phyloP scores from a whole-genome alignment of 2,888 invertebrate genomes.

The Andrena minutula region DNA sequence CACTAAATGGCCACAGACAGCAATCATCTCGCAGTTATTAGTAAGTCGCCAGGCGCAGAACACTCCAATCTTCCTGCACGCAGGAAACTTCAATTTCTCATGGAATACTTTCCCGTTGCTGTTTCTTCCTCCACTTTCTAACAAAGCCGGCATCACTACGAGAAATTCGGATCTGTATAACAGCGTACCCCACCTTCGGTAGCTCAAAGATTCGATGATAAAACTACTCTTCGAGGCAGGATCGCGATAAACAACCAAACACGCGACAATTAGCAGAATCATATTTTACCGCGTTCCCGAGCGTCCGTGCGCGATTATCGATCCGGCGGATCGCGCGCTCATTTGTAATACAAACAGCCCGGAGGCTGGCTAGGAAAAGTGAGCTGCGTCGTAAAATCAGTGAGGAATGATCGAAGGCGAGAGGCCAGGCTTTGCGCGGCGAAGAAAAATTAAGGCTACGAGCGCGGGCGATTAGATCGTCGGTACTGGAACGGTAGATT shows the following conservation, averaged over 20 bases:
- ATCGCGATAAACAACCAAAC: constrained; percentile 1
- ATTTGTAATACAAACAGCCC: constrained; percentile 25
- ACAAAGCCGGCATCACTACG: neutral
- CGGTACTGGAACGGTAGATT: constrained; percentile 43
- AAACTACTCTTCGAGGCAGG: neutral
- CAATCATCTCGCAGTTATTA: too few relatives aligned
- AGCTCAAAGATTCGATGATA: neutral
- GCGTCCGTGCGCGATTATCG: constrained; percentile 26
- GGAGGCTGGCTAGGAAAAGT: neutral
- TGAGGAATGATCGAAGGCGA: constrained; percentile 36
- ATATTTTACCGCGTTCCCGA: constrained; percentile 21
- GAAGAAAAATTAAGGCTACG: constrained; percentile 69
- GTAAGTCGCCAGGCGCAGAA: too few relatives aligned
- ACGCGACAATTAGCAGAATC: constrained; percentile 32
- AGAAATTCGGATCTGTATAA: neutral
- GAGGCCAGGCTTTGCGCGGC: neutral
- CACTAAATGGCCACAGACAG: too few relatives aligned
- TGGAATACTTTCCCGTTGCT: too few relatives aligned
- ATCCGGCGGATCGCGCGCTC: constrained; percentile 13
- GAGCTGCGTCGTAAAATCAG: constrained; percentile 25
- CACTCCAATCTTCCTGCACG: too few relatives aligned
- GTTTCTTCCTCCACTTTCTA: neutral
- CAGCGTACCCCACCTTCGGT: neutral
- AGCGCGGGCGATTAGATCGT: constrained; percentile 52
- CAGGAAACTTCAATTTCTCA: too few relatives aligned